phyloP scores from a whole-genome alignment of 2,797 vertebrate species.

The Hydrophis major region DNA sequence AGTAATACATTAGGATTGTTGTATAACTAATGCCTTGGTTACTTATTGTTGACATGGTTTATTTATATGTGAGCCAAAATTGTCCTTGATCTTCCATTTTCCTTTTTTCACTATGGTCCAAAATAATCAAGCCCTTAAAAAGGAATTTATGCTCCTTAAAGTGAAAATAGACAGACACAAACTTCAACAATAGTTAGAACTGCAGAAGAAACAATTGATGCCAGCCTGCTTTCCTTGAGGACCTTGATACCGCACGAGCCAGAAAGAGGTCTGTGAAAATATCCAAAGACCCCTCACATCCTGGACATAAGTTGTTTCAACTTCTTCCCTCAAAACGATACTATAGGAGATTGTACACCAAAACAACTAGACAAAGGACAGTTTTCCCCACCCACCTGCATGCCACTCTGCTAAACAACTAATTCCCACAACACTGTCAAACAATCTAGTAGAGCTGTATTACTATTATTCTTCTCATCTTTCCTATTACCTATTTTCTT shows the following conservation, averaged over 20 bases:
- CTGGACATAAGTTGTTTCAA: neutral
- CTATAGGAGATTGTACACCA: neutral
- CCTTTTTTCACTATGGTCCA: neutral
- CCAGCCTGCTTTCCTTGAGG: neutral
- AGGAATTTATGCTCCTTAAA: neutral
- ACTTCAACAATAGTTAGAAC: neutral
- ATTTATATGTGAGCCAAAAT: conserved; percentile 15
- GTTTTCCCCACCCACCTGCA: no score
- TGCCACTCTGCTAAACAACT: neutral
- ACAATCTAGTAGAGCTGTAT: no score
- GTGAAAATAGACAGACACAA: neutral
- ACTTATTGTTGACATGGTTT: conserved; percentile 17
- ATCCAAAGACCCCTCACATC: neutral
- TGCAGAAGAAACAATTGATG: neutral
- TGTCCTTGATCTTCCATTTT: neutral
- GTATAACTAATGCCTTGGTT: conserved; percentile 36
- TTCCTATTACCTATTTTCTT: no score
- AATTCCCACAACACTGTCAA: neutral
- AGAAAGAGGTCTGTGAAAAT: neutral
- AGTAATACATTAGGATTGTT: conserved; percentile 8
- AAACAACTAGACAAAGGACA: neutral
- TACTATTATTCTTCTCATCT: no score
- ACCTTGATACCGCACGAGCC: neutral
- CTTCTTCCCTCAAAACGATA: neutral
- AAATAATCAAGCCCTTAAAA: neutral